Base-by-base conservation (phyloP, 2,888 invertebrate species). In the Eristalinus sepulchralis region DNA sequence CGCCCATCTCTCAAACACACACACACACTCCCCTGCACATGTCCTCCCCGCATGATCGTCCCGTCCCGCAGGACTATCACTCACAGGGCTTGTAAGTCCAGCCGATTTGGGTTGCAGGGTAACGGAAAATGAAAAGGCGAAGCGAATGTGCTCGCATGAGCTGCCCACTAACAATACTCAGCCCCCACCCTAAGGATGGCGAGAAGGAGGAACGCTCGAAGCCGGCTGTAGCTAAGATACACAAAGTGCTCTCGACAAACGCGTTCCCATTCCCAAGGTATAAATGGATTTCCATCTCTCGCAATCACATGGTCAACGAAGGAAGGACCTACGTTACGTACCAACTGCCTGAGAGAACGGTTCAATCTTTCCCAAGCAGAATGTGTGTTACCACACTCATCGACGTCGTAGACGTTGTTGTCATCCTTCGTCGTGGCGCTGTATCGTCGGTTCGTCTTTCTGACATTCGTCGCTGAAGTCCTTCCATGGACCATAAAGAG, bases 371-470 rank as follows among this genome's bases (percentile, higher is more conserved):
- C 82, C 73, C 31, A 10, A 75, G 57, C 53, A 64, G 64, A 77
- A 81, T 77, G 64, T 71, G 17, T 71, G 47, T 36, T 62, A 60
- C 60, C 76, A 76, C 63, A 59, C 36, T 53, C 67, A 53, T 76
- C 47, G 63, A 53, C 60, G 53, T 91, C 90, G 89, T 89, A 89
- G 90, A 89, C 89, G 90, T 89, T 88, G 89, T 89, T 89, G 89
- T 89, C 89, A 89, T 90, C 89, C 90, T 90, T 57, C 57, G 24
- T 57, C 24, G 22, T 57, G 17, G 4, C 57, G 24, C 17, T 47
- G 17, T 47, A 47, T 47, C 47, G 47, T 47, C 47, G 47, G 6
- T 47, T 47, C 91, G 90, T 90, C 91, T 89, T 90, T 91, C 13
- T 60, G 27, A 60, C 24, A 60, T 22, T 60, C 60, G 33, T 77